phyloP scores from a whole-genome alignment of 2,888 invertebrate species.

The Drosophila falleni region DNA sequence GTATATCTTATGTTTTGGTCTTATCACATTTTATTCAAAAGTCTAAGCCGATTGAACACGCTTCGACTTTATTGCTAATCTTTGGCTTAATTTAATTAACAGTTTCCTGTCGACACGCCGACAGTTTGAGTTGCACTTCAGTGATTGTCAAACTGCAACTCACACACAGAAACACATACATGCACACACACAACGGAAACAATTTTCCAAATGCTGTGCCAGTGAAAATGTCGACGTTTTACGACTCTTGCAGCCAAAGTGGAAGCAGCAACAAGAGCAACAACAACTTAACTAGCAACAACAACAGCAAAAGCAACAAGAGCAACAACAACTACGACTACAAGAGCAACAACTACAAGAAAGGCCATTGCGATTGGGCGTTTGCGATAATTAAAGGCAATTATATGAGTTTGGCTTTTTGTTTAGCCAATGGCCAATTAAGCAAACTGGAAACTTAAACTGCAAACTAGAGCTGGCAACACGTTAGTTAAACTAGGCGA shows the following conservation, averaged over 20 bases:
- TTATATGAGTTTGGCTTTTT: slow-evolving; percentile 67
- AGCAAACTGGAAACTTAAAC: slow-evolving; percentile 66
- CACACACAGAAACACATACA: slow-evolving; percentile 1
- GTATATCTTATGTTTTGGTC: slow-evolving; percentile 11
- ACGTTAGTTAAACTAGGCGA: slow-evolving; percentile 6
- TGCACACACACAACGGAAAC: slow-evolving; percentile 66
- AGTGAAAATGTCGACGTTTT: slow-evolving; percentile 61
- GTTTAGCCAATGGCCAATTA: slow-evolving; percentile 73
- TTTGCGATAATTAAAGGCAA: slow-evolving; percentile 83
- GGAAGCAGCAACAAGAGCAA: slow-evolving; percentile 30
- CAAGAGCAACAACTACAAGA: slow-evolving; percentile 5
- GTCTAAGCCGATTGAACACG: slow-evolving; percentile 19
- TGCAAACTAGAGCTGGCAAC: slow-evolving; percentile 15
- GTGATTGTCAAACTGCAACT: slow-evolving; percentile 39
- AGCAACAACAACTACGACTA: slow-evolving; percentile 6
- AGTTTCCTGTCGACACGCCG: slow-evolving; percentile 62
- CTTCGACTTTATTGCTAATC: slow-evolving; percentile 64
- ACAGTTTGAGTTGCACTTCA: slow-evolving; percentile 35
- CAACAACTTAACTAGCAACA: slow-evolving; percentile 28
- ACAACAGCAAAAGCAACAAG: slow-evolving; percentile 19
- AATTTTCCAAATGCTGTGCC: slow-evolving; percentile 63
- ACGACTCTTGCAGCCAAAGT: slow-evolving; percentile 24
- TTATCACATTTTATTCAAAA: slow-evolving; percentile 27
- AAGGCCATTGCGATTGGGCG: slow-evolving; percentile 80
- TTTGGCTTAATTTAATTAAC: slow-evolving; percentile 77